Percentiles rank a stretch among this genome's conserved stretches.
These are phyloP conservation scores for Alethe castanea DNA, from an alignment of 2,113 vertebrate species.

Conservation along the genomic window DNA sequence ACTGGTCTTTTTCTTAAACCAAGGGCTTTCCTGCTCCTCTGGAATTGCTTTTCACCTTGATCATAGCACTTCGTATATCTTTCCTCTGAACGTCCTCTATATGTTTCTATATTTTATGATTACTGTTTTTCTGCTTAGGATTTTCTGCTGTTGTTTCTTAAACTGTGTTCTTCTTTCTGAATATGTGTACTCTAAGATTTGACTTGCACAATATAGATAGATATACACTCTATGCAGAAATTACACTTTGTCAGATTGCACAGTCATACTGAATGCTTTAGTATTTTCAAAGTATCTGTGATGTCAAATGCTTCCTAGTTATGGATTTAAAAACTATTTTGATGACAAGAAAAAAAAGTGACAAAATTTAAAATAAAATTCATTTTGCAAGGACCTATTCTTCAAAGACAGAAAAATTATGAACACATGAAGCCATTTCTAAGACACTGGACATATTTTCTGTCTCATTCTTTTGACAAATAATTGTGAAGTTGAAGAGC, in stretches of 20 bases:
- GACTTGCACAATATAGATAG: not conserved
- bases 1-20: not conserved
- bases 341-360: not conserved
- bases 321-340: not conserved
- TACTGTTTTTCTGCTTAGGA: not conserved
- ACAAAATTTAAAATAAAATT: not conserved
- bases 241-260: not conserved
- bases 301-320: not conserved
- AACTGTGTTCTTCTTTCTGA: not conserved
- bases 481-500: not conserved
- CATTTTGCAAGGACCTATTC: not conserved
- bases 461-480: not conserved
- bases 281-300: not conserved
- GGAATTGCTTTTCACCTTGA: slow-evolving; percentile 29
- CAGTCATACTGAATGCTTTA: not conserved
- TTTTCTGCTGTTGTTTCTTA: not conserved
- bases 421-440: not conserved
- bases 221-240: not conserved
- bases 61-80: not conserved
- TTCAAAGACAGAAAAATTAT: not conserved
- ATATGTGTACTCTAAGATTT: not conserved
- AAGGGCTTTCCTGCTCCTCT: not conserved
- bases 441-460: not conserved
- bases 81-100: not conserved
- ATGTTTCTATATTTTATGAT: not conserved